Evolutionary conservation across 1,140 invertebrate genomes (phyloP).

Genomic region (Cherax destructor): DNA sequence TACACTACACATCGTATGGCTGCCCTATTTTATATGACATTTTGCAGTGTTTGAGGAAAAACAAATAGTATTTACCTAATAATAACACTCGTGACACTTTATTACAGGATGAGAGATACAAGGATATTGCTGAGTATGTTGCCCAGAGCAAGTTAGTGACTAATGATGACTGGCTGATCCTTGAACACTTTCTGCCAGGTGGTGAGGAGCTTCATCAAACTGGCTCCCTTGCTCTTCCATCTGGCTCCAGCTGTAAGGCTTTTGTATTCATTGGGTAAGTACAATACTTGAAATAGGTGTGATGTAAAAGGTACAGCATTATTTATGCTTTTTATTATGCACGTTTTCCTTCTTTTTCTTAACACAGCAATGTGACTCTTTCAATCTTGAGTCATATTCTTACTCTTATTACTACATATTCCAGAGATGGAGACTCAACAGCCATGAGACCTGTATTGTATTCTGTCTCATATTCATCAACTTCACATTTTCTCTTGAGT

Average conservation of each 20-base stretch:
- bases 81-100: neutral
- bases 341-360: neutral
- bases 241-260: neutral
- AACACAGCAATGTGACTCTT: neutral
- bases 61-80: too few relatives aligned
- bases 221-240: neutral
- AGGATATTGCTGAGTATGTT: neutral
- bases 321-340: neutral
- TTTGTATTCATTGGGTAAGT: neutral
- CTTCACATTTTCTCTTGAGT: too few relatives aligned
- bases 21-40: too few relatives aligned
- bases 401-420: too few relatives aligned
- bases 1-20: too few relatives aligned
- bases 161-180: slow-evolving; percentile 22
- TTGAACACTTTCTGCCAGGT: slow-evolving; percentile 17
- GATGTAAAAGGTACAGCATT: neutral
- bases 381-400: too few relatives aligned
- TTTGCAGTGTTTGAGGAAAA: too few relatives aligned
- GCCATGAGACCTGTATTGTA: too few relatives aligned
- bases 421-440: too few relatives aligned
- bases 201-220: neutral
- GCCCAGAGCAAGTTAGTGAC: neutral
- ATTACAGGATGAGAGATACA: neutral
- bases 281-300: neutral
- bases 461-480: too few relatives aligned